A percentile compares a stretch with the other conserved stretches of the same genome.
Evolutionary conservation across 2,113 vertebrate species (phyloP).

Genomic region (Callospermophilus lateralis): DNA sequence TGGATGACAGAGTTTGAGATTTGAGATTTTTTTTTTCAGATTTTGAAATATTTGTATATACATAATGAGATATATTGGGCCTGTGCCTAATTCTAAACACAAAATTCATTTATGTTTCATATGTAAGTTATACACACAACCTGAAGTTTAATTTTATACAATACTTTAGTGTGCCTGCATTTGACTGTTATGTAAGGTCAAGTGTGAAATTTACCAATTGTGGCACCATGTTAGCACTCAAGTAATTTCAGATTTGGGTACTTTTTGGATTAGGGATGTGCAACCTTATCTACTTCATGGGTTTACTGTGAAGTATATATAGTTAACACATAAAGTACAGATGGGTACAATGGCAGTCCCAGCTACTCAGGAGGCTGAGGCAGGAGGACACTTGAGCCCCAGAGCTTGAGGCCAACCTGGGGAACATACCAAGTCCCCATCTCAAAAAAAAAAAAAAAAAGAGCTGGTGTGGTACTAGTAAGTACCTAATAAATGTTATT

Average conservation of each 20-base stretch:
- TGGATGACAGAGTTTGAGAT: not conserved
- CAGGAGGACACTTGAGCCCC: not conserved
- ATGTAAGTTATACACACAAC: not conserved
- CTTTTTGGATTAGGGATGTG: not conserved
- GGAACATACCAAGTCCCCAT: not conserved
- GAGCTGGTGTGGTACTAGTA: not conserved
- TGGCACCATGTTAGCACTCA: not conserved
- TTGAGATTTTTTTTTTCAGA: not conserved
- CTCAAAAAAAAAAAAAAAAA: not conserved
- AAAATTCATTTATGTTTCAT: not conserved
- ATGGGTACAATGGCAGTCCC: too few relatives aligned
- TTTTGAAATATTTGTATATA: not conserved
- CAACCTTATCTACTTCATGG: not conserved
- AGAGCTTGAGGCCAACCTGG: not conserved
- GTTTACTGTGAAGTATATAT: not conserved
- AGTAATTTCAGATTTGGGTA: not conserved
- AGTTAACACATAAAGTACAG: not conserved
- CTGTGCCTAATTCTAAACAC: not conserved
- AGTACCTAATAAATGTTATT: not conserved
- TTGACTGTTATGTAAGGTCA: not conserved
- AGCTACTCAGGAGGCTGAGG: not conserved
- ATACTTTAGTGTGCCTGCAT: not conserved
- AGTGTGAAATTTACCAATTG: not conserved
- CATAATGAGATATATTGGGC: not conserved
- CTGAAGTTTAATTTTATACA: not conserved